A percentile compares a stretch with the other conserved stretches of the same genome.
phyloP scores from a whole-genome alignment of 2,888 invertebrate species.

The Prenolepis imparis region DNA sequence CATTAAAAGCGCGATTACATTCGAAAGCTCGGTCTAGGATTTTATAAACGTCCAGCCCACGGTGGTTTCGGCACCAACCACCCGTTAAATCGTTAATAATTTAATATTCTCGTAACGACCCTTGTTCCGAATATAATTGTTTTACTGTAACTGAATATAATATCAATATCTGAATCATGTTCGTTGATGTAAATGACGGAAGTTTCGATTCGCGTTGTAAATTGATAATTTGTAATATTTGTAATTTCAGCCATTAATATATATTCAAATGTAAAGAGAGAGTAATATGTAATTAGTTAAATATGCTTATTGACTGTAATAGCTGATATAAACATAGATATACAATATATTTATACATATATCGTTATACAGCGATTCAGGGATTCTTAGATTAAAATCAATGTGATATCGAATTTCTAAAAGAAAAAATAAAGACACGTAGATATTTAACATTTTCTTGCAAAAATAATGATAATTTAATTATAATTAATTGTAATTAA shows the following conservation, averaged over 20 bases:
- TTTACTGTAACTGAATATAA: conserved; percentile 38
- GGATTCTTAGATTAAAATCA: background rate
- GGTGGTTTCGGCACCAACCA: conserved; percentile 29
- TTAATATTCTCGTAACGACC: conserved; percentile 29
- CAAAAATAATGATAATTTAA: conserved; percentile 23
- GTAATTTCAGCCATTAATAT: background rate
- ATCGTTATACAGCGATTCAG: background rate
- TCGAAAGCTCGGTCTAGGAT: conserved; percentile 52
- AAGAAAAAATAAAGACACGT: background rate
- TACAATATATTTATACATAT: background rate
- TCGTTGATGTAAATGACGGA: conserved; percentile 27
- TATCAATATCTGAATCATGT: conserved; percentile 24
- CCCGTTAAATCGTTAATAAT: conserved; percentile 53
- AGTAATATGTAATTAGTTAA: background rate
- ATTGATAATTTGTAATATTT: conserved; percentile 43
- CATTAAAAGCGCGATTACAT: conserved; percentile 67
- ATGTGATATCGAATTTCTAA: background rate
- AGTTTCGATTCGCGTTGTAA: conserved; percentile 32
- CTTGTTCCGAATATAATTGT: conserved; percentile 39
- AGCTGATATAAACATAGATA: background rate
- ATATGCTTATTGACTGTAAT: background rate
- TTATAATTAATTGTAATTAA: conserved; percentile 8
- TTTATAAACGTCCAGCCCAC: conserved; percentile 22
- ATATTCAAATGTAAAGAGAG: background rate
- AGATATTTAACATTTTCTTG: background rate